These are phyloP conservation scores for Cephonodes hylas DNA, from an alignment of 2,888 invertebrate genomes.

Conservation along the genomic window DNA sequence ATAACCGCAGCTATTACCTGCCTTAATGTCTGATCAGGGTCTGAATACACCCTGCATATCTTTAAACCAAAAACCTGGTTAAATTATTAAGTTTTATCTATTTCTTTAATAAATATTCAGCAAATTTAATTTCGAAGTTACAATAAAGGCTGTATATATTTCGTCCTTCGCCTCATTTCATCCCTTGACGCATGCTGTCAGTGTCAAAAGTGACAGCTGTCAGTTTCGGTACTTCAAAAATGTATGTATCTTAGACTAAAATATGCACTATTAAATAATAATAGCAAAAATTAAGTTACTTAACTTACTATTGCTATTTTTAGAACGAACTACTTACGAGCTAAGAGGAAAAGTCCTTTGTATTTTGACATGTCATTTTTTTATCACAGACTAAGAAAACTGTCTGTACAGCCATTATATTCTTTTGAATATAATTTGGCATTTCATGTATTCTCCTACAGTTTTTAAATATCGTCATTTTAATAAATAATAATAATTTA, in stretches of 20 bases:
- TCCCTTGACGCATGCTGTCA: not conserved
- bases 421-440: not conserved
- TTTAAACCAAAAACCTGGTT: no score
- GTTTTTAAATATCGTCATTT: no score
- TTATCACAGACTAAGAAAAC: conserved; percentile 22
- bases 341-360: conserved; percentile 16
- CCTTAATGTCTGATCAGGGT: no score
- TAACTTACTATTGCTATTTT: conserved; percentile 43
- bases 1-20: no score
- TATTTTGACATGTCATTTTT: conserved; percentile 18
- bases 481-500: no score
- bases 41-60: no score
- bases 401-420: not conserved
- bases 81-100: no score
- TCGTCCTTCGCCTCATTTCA: not conserved
- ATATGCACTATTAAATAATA: conserved; percentile 16
- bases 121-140: no score
- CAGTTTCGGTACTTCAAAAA: not conserved
- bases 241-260: conserved; percentile 12
- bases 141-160: not conserved
- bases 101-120: no score
- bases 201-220: conserved; percentile 6
- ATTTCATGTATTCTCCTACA: no score
- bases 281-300: conserved; percentile 44
- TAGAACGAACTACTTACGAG: conserved; percentile 12